Percentiles rank a stretch among this genome's conserved stretches.
Evolutionary conservation across 2,888 invertebrate species (phyloP).

Genomic region (Aricia artaxerxes): DNA sequence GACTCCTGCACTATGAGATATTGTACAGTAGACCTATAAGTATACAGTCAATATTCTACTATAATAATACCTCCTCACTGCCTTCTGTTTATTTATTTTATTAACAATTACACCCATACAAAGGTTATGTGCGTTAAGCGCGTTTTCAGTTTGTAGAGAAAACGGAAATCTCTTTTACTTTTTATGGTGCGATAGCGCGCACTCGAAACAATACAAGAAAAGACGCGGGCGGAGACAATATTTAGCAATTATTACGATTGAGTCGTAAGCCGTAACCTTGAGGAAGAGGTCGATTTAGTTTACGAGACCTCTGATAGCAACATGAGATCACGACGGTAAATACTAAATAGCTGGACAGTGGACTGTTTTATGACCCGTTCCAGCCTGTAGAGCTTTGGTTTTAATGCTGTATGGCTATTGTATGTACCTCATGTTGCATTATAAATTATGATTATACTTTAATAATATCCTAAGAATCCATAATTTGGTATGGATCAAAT

Average conservation of each 20-base stretch:
- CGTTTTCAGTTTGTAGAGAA: not conserved
- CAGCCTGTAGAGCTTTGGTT: not conserved
- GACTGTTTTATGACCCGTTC: not conserved
- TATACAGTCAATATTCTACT: no score
- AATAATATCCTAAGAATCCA: no score
- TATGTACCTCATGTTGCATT: no score
- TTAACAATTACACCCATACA: no score
- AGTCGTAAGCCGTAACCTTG: constrained; percentile 21
- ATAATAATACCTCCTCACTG: no score
- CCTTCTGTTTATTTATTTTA: no score
- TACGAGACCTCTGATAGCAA: constrained; percentile 28
- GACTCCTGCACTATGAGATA: no score
- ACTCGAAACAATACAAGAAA: not conserved
- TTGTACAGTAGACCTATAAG: no score
- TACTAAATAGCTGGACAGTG: constrained; percentile 1
- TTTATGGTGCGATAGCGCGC: not conserved
- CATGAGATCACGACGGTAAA: constrained; percentile 29
- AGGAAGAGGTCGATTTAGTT: constrained; percentile 31
- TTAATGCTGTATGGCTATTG: not conserved
- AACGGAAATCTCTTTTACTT: not conserved
- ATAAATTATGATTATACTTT: no score
- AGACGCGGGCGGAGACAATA: not conserved
- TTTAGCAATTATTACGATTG: constrained; percentile 22
- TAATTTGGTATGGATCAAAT: no score
- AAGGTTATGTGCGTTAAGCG: not conserved